Conservation (phyloP, 2,113 vertebrate genomes). For the Cinclus mexicanus region DNA sequence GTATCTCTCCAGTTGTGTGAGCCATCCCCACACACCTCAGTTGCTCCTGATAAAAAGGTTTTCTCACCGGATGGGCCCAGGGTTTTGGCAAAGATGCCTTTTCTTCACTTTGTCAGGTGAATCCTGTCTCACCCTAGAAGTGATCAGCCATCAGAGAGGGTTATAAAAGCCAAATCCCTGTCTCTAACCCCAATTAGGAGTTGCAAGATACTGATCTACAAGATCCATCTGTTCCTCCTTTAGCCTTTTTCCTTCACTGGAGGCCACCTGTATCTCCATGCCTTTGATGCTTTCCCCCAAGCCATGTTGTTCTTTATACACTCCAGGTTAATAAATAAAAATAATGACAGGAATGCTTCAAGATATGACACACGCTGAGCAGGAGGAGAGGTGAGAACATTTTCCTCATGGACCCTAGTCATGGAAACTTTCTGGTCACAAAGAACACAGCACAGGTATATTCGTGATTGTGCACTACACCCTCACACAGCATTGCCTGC, state of each 20-base stretch:
- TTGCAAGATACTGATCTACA: not conserved
- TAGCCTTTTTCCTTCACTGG: not conserved
- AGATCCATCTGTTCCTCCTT: not conserved
- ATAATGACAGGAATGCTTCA: not conserved
- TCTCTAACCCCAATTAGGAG: not conserved
- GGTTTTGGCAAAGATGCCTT: not conserved
- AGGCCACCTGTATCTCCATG: not conserved
- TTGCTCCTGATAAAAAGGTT: not conserved
- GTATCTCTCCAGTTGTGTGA: not conserved
- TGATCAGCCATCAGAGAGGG: not conserved
- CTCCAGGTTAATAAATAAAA: not conserved
- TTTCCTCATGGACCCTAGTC: not conserved
- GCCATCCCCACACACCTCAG: not conserved
- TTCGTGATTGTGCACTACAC: not conserved
- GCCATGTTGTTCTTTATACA: not conserved
- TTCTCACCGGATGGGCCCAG: not conserved
- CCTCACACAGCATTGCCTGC: not conserved
- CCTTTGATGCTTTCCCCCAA: not conserved
- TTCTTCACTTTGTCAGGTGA: not conserved
- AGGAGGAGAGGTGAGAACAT: not conserved
- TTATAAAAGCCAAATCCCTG: not conserved
- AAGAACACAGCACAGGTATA: not conserved
- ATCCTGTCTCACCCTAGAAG: not conserved
- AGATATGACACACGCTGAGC: rapidly evolving
- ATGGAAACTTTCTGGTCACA: not conserved